Evolutionary conservation across 2,888 invertebrate species (phyloP), one percentile per base, ranked within the genome.

Genomic region (Xylophagus ater): DNA sequence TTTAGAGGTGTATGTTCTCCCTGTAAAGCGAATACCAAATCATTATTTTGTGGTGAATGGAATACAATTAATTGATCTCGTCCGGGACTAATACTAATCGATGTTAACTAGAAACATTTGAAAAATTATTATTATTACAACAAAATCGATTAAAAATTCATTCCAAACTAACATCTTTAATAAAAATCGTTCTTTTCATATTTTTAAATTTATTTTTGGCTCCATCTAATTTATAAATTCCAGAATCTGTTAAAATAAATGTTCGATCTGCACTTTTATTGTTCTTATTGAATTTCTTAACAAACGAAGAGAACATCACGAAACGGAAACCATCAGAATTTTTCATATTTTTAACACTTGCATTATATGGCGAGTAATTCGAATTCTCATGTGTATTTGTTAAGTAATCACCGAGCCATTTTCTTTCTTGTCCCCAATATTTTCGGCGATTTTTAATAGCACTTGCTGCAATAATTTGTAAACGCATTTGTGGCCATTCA

Each of bases 391-490:
- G 70, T 2, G 71, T 67, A 47, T 72, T 69, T 4, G 76, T 68
- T 46, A 90, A 68, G 57, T 90, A 90, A 62, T 90, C 86, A 24
- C 88, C 88, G 47, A 78, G 71, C 90, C 90, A 90, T 51, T 77
- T 76, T 36, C 85, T 68, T 30, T 73, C 70, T 48, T 81, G 76
- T 3, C 89, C 89, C 78, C 84, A 88, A 36, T 78, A 67, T 5
- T 56, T 59, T 6, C 65, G 56, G 4, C 61, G 53, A 1, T 80
- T 78, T 48, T 75, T 72, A 30, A 89, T 65, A 1, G 74, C 76
- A 43, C 81, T 76, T 3, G 80, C 84, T 1, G 88, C 83, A 12
- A 76, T 70, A 48, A 86, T 78, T 68, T 88, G 88, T 42, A 86
- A 61, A 41, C 80, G 72, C 50, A 96, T 72, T 60, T 89, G 84